A percentile compares a stretch with the other conserved stretches of the same genome.
These are phyloP conservation scores for Pantherophis alleghaniensis DNA, from an alignment of 2,797 vertebrate genomes.

Conservation along the genomic window DNA sequence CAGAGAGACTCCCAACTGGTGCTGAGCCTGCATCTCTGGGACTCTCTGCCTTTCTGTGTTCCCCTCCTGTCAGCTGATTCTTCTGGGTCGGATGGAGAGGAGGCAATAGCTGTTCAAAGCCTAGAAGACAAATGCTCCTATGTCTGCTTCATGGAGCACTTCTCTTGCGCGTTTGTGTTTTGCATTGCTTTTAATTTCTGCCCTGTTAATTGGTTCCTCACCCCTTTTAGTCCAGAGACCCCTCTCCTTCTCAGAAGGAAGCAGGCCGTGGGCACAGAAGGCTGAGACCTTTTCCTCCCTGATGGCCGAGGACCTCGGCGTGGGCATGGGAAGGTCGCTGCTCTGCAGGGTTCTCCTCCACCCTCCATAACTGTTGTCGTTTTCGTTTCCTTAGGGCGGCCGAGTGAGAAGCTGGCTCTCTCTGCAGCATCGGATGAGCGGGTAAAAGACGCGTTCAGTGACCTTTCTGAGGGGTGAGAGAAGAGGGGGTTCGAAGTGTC, in stretches of 20 bases:
- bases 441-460: conserved; percentile 83
- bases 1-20: not conserved
- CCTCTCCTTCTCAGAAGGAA: not conserved
- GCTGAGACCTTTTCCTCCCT: fast-evolving
- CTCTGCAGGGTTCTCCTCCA: not conserved
- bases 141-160: too few species aligned
- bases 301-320: fast-evolving
- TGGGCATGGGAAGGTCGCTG: fast-evolving
- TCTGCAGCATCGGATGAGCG: conserved; percentile 73
- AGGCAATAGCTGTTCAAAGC: not conserved
- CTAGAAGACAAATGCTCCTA: too few species aligned
- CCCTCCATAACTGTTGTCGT: conserved; percentile 50
- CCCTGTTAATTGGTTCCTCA: not conserved
- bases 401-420: conserved; percentile 69
- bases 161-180: too few species aligned
- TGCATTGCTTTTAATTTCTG: not conserved
- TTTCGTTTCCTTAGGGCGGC: conserved; percentile 72
- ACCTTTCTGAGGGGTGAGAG: conserved; percentile 91
- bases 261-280: not conserved
- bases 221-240: not conserved
- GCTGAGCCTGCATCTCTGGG: not conserved
- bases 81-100: not conserved
- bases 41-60: not conserved
- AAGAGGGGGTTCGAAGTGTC: conserved; percentile 74
- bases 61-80: not conserved